Conservation (phyloP, 2,113 vertebrate species). For the Galemys pyrenaicus region DNA sequence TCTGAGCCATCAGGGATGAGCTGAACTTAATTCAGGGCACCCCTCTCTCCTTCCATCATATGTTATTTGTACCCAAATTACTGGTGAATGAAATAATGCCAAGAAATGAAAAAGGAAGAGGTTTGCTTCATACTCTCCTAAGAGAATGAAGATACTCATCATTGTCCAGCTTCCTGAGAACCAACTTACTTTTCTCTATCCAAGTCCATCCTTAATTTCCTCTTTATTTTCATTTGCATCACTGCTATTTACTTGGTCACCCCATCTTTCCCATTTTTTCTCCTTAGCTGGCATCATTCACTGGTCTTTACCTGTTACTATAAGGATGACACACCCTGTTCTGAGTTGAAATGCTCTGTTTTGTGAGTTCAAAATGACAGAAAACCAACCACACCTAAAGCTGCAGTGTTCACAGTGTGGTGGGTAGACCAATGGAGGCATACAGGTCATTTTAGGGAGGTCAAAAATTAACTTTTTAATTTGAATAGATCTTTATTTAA, state of each 20-base stretch:
- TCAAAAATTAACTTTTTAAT: not conserved
- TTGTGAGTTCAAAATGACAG: not conserved
- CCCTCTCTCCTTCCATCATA: not conserved
- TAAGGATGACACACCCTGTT: not conserved
- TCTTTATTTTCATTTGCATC: not conserved
- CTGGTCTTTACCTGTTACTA: not conserved
- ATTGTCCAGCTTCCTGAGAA: not conserved
- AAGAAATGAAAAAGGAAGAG: not conserved
- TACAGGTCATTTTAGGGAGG: not conserved
- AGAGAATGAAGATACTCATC: not conserved
- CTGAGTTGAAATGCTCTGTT: not conserved
- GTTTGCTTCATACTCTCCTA: not conserved
- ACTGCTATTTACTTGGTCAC: not conserved
- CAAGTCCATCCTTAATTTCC: not conserved
- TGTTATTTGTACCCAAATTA: not conserved
- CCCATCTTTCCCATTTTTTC: not conserved
- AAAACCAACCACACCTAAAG: not conserved
- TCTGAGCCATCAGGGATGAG: not conserved
- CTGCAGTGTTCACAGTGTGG: not conserved
- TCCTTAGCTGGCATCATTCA: not conserved
- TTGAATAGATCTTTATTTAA: slow-evolving; percentile 37
- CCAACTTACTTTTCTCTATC: not conserved
- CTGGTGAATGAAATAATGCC: not conserved
- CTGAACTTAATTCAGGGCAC: not conserved
- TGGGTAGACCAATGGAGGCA: not conserved